Evolutionary conservation across 2,888 invertebrate genomes (phyloP), one percentile per base, ranked within the genome.

Genomic region (Agonopterix subpropinquella): DNA sequence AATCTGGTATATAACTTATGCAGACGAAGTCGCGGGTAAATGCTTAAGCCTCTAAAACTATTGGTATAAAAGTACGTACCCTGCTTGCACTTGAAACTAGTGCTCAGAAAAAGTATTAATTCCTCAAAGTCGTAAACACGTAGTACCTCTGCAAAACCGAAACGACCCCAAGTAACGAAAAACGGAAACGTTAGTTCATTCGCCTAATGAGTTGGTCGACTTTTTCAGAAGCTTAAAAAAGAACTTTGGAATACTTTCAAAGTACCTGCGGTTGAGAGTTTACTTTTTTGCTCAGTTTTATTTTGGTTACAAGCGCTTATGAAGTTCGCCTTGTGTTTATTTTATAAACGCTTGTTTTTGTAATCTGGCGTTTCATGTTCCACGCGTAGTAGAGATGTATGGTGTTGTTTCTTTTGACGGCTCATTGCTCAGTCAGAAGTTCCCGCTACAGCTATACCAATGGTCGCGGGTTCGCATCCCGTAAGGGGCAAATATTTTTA

Each of bases 121-220:
- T 13, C 10, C 39, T 11, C 5, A n/a, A 46, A 37, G 43, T 36
- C 45, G 8, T 43, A 13, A n/a, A 28, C 28, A 28, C 28, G 28
- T 28, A 28, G 28, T 28, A 28, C n/a, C 53, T 44, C 47, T 47
- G 43, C 41, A 55, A 59, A 59, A 54, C 57, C 54, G 43, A 63
- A 61, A 56, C 59, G 52, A 48, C 52, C 56, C 53, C 47, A 55
- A 62, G 61, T 66, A 65, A 56, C 59, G 54, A 65, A 72, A 69
- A 68, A 64, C 58, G 62, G 59, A 66, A 73, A 65, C 67, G 68
- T 69, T 62, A 62, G 61, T 65, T 73, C 71, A 72, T 65, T 70
- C 70, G 62, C 58, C 70, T 77, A 76, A 77, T 75, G 75, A 77
- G 76, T 69, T 67, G 67, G 67, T 67, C 61, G 71, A 74, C 68